Evolutionary conservation across 1,140 invertebrate species (phyloP).

Genomic region (Rhyacophila brunnea): DNA sequence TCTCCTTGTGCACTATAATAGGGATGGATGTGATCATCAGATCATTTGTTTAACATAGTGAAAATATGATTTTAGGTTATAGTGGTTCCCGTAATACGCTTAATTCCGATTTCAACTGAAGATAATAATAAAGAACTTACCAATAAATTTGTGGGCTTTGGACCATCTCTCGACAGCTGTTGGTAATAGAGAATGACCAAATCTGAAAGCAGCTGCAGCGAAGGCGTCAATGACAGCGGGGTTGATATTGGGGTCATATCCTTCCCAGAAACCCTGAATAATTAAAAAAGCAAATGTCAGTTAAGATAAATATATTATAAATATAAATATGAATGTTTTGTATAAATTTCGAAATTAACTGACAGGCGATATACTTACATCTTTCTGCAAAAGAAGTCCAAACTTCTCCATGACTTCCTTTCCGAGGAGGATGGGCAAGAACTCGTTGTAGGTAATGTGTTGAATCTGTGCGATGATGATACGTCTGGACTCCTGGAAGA

Average conservation of each 20-base stretch:
- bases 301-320: no score
- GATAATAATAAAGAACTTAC: no score
- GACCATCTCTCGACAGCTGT: constrained; percentile 90
- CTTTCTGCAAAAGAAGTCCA: constrained; percentile 78
- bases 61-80: no score
- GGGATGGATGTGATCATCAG: no score
- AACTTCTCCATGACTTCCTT: constrained; percentile 93
- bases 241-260: constrained; percentile 81
- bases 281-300: not conserved
- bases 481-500: constrained; percentile 88
- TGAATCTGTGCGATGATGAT: constrained; percentile 90
- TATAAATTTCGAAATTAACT: no score
- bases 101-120: no score
- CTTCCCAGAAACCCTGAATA: constrained; percentile 80
- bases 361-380: constrained; percentile 53
- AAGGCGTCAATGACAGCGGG: constrained; percentile 85
- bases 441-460: constrained; percentile 94
- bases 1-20: no score
- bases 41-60: no score
- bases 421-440: constrained; percentile 88
- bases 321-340: not conserved
- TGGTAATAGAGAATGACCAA: constrained; percentile 85
- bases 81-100: no score
- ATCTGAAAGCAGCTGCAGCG: constrained; percentile 84
- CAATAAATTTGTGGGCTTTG: constrained; percentile 90